Conservation (phyloP, 2,888 invertebrate species). For the Chrysolina americana region DNA sequence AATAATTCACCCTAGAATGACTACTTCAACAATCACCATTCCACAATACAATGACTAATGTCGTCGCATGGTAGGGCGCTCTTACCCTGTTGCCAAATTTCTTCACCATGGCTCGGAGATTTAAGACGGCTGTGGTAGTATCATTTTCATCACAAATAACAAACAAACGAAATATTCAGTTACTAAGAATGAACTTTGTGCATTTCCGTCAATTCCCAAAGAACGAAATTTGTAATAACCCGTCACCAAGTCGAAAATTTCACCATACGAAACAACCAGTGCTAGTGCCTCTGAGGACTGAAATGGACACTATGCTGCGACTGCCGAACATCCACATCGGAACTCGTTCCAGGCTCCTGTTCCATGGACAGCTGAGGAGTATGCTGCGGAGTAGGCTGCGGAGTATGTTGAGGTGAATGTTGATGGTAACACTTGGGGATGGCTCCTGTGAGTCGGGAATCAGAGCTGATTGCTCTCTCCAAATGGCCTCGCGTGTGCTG, state of each 20-base stretch:
- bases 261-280: slow-evolving; percentile 14
- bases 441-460: slow-evolving; percentile 65
- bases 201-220: too few relatives aligned
- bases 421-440: slow-evolving; percentile 57
- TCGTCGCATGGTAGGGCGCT: too few relatives aligned
- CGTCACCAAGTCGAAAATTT: not conserved
- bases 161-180: too few relatives aligned
- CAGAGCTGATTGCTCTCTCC: slow-evolving; percentile 66
- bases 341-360: slow-evolving; percentile 50
- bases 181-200: too few relatives aligned
- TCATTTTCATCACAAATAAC: too few relatives aligned
- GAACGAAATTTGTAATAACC: too few relatives aligned
- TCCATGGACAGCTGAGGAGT: slow-evolving; percentile 47
- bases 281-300: slow-evolving; percentile 41
- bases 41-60: too few relatives aligned
- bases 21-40: too few relatives aligned
- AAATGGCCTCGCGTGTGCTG: slow-evolving; percentile 60
- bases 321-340: slow-evolving; percentile 63
- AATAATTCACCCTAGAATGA: too few relatives aligned
- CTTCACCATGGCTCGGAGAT: too few relatives aligned
- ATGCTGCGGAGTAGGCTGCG: slow-evolving; percentile 26
- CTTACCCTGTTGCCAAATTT: too few relatives aligned
- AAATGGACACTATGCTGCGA: slow-evolving; percentile 58
- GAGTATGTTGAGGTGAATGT: slow-evolving; percentile 37
- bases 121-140: too few relatives aligned